Evolutionary conservation across 2,797 vertebrate species (phyloP).

Genomic region (Bradypodion pumilum): DNA sequence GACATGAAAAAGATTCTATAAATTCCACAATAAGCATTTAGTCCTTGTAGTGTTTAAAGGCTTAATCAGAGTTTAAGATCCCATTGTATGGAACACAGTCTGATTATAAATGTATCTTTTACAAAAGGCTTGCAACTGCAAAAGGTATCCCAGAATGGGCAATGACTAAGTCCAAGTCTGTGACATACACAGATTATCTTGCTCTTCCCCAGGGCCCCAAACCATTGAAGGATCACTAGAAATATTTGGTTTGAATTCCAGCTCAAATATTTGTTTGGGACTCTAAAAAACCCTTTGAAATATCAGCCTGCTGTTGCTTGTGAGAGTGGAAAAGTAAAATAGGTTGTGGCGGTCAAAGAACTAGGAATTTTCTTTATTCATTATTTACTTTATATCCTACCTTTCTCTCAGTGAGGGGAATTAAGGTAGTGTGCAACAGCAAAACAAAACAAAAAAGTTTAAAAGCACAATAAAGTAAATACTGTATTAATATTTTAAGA

Average conservation of each 20-base stretch:
- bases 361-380: background rate
- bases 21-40: conserved; percentile 9
- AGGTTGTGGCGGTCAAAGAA: background rate
- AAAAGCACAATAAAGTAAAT: too few relatives aligned
- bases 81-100: background rate
- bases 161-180: background rate
- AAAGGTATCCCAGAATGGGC: background rate
- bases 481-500: too few relatives aligned
- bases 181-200: background rate
- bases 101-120: background rate
- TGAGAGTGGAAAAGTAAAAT: background rate
- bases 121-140: background rate
- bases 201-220: background rate
- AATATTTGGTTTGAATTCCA: conserved; percentile 24
- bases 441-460: too few relatives aligned
- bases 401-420: too few relatives aligned
- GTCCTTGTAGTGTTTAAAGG: conserved; percentile 8
- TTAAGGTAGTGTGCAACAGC: too few relatives aligned
- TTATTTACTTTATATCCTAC: too few relatives aligned
- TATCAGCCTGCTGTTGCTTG: background rate
- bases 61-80: conserved; percentile 16
- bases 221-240: conserved; percentile 17
- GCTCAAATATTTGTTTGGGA: conserved; percentile 10
- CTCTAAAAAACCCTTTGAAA: conserved; percentile 2
- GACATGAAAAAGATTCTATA: conserved; percentile 23